Conservation (phyloP, 2,797 vertebrate species). For the Tenualosa thibaudeaui region DNA sequence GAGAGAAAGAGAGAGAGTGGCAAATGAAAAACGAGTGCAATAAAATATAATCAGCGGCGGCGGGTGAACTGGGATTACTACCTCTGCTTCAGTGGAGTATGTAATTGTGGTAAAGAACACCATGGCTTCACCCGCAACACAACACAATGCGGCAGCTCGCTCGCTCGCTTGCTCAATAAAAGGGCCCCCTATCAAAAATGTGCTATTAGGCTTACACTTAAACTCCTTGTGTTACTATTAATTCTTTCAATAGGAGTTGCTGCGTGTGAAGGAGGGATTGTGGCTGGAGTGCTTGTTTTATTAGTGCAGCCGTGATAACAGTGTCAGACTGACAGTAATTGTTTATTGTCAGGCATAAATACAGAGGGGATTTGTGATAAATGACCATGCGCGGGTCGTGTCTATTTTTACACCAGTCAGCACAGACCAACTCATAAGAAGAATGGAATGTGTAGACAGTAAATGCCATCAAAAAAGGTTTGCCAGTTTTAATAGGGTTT, state of each 20-base stretch:
- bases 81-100: constrained; percentile 71
- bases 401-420: not conserved
- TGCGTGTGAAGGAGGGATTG: constrained; percentile 11
- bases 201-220: constrained; percentile 52
- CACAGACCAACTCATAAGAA: not conserved
- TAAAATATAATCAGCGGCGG: constrained; percentile 63
- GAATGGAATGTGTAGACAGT: not conserved
- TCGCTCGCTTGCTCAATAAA: constrained; percentile 31
- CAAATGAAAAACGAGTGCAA: constrained; percentile 58
- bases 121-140: constrained; percentile 57
- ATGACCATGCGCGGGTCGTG: not conserved
- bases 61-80: constrained; percentile 61
- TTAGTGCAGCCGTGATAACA: constrained; percentile 54
- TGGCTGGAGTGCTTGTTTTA: constrained; percentile 15
- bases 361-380: not conserved
- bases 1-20: constrained; percentile 17
- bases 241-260: constrained; percentile 17
- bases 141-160: constrained; percentile 59
- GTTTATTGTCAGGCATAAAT: constrained; percentile 58
- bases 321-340: constrained; percentile 55
- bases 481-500: not conserved
- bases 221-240: constrained; percentile 23
- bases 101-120: constrained; percentile 66
- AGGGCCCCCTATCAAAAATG: constrained; percentile 27
- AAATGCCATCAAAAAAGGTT: not conserved